A percentile compares a stretch with the other conserved stretches of the same genome.
phyloP scores from a whole-genome alignment of 2,888 invertebrate species.

The Eupeodes luniger region DNA sequence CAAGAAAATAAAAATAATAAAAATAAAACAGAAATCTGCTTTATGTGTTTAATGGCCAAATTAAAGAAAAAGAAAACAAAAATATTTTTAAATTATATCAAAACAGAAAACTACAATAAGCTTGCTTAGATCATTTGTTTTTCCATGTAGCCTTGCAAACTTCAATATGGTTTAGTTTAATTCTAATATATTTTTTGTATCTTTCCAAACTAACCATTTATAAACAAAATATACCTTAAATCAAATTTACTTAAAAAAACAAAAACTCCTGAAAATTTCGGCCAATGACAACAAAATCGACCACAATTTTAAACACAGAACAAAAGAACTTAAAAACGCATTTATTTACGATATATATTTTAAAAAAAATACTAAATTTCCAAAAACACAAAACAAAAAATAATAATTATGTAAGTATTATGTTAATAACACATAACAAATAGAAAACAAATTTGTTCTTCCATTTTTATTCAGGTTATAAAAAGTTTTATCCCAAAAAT shows the following conservation, averaged over 20 bases:
- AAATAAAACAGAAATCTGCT: background rate
- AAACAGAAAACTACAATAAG: background rate
- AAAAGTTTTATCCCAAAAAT: conserved; percentile 55
- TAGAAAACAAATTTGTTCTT: conserved; percentile 72
- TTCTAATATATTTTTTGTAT: background rate
- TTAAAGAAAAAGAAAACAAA: background rate
- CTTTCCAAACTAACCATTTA: background rate
- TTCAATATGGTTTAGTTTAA: conserved; percentile 1
- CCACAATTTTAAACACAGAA: conserved; percentile 17
- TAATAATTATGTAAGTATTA: conserved; percentile 36
- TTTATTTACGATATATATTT: conserved; percentile 40
- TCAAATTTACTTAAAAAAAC: background rate
- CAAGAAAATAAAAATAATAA: background rate
- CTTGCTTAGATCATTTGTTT: background rate
- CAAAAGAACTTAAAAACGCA: conserved; percentile 41
- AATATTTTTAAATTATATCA: background rate
- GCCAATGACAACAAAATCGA: conserved; percentile 7
- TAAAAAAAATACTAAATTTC: conserved; percentile 6
- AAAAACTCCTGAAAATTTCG: background rate
- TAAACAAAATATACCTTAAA: background rate
- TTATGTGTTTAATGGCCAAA: background rate
- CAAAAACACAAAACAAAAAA: conserved; percentile 22
- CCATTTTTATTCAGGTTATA: conserved; percentile 71
- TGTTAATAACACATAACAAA: conserved; percentile 56
- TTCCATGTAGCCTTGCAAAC: background rate